Base-by-base conservation (phyloP, 2,888 invertebrate species). In the Pyrrhia umbra region DNA sequence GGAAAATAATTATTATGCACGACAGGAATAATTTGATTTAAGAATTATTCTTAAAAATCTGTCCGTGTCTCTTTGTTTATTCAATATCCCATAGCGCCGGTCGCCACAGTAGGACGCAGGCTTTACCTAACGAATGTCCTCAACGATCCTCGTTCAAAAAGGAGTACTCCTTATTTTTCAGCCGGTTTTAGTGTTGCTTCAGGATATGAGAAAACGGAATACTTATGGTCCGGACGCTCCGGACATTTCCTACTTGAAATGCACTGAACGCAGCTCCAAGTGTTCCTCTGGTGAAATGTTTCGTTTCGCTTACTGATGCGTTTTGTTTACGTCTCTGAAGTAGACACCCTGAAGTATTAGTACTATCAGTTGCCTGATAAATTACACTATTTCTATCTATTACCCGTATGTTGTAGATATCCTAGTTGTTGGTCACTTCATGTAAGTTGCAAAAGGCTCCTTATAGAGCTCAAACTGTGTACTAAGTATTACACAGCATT, bases 121-220 rank as follows among this genome's bases (percentile, higher is more conserved):
- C 54, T 39, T 56, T 40, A 57, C 20, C 8, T 49, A 72, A 75
- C 75, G 59, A 75, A 75, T 68, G 74, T 62, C 56, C 54, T 40
- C 74, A 55, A 43, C 69, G 65, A 50, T 66, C 66, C 43, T 39
- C 59, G 52, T 60, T 70, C 61, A 67, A 61, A 66, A 67, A 67
- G 47, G 42, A 74, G 59, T 62, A 45, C 58, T 67, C 37, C 57
- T 71, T 71, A 75, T 75, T 75, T 70, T 73, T 74, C 74, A 64
- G 34, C 45, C 42, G 43, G 75, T 71, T 75, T 61, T 66, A 75
- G 61, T 66, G 63, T 56, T 74, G 67, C 67, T 50, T 54, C 56
- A 74, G 75, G 72, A 77, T 75, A 77, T 72, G 77, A 77, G 77
- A 77, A 68, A 63, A 59, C 75, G 65, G 78, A 58, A 77, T 77